Conservation (phyloP, 2,888 invertebrate genomes). For the Drosophila basisetae region DNA sequence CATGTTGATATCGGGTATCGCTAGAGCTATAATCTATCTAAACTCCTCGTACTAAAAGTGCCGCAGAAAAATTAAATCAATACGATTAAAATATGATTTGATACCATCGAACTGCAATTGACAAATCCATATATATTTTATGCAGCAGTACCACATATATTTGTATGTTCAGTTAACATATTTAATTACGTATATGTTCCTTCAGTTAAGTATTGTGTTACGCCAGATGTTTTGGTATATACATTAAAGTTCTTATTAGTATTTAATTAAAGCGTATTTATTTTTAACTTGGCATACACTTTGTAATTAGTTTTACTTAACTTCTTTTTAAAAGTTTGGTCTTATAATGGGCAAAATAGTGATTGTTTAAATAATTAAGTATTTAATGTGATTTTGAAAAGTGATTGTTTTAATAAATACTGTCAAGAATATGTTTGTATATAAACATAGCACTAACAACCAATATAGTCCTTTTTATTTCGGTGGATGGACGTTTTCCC, state of each 20-base stretch:
- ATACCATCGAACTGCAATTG: not conserved
- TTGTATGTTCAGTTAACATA: not conserved
- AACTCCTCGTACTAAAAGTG: not conserved
- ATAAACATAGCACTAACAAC: not conserved
- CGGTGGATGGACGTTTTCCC: conserved; percentile 43
- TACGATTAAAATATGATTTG: not conserved
- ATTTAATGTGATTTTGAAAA: conserved; percentile 53
- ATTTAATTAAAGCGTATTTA: not conserved
- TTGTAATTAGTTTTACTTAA: not conserved
- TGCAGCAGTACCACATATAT: not conserved
- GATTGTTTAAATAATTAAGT: conserved; percentile 16
- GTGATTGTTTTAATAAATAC: conserved; percentile 53
- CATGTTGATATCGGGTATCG: conserved; percentile 1
- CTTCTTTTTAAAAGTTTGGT: not conserved
- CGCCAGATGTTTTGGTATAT: not conserved
- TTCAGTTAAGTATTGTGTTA: conserved; percentile 23
- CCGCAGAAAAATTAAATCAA: not conserved
- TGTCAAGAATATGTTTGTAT: not conserved
- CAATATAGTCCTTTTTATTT: conserved; percentile 1
- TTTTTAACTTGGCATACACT: not conserved
- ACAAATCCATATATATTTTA: not conserved
- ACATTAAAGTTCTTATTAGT: not conserved
- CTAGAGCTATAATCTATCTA: not conserved
- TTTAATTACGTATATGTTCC: conserved; percentile 35
- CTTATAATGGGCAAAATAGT: not conserved